Percentiles rank a stretch among this genome's conserved stretches.
These are phyloP conservation scores for Apogon talboti DNA, from an alignment of 2,797 vertebrate species.

Conservation along the genomic window DNA sequence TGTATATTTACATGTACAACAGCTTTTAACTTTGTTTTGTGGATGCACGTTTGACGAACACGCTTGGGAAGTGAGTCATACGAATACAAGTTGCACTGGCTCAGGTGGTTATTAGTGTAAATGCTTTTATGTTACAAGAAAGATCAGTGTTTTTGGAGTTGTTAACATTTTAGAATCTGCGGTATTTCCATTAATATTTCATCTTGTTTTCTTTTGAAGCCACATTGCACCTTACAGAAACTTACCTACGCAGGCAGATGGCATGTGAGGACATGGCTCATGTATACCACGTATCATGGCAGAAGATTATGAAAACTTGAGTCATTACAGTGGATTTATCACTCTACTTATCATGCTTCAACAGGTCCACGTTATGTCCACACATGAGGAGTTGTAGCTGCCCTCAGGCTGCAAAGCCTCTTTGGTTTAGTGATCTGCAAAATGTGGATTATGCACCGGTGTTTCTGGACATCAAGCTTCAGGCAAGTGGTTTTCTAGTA, in stretches of 20 bases:
- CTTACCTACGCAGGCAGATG: neutral
- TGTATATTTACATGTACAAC: too few relatives aligned
- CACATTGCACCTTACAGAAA: neutral
- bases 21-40: neutral
- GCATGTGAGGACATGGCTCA: neutral
- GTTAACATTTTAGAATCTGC: too few relatives aligned
- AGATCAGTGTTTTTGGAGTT: too few relatives aligned
- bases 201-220: neutral
- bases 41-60: neutral
- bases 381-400: conserved; percentile 20
- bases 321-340: conserved; percentile 22
- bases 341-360: conserved; percentile 6
- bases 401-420: conserved; percentile 3
- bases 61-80: neutral
- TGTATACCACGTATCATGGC: conserved; percentile 5
- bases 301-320: neutral
- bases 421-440: conserved; percentile 10
- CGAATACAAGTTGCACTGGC: neutral
- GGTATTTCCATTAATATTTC: too few relatives aligned
- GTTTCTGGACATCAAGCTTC: neutral
- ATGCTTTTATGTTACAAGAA: too few relatives aligned
- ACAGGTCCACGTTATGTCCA: conserved; percentile 19
- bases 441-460: neutral
- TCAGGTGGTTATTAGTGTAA: too few relatives aligned
- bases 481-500: neutral